Conservation (phyloP, 1,140 invertebrate genomes). For the Cydia fagiglandana region DNA sequence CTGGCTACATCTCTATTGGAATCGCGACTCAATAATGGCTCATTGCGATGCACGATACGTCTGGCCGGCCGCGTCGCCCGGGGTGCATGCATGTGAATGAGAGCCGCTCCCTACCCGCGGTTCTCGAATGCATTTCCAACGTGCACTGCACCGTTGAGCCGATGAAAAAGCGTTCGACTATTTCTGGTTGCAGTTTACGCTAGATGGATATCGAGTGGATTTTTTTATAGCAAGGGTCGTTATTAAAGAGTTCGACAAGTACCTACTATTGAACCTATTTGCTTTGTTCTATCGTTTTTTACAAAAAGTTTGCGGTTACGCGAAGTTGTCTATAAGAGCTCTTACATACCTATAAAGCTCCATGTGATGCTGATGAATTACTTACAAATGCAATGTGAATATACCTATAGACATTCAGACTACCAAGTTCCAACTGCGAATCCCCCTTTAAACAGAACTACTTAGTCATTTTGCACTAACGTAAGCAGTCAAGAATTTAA, state of each 20-base stretch:
- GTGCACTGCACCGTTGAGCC: conserved; percentile 10
- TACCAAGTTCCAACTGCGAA: not conserved
- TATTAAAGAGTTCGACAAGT: conserved; percentile 13
- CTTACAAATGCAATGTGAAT: not conserved
- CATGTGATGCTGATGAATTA: not conserved
- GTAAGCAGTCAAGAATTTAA: too few relatives aligned
- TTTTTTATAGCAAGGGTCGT: conserved; percentile 9
- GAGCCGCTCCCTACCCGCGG: conserved; percentile 31
- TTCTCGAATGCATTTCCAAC: conserved; percentile 12
- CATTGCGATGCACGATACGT: conserved; percentile 61
- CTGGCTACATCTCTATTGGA: conserved; percentile 63
- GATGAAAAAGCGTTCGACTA: conserved; percentile 19
- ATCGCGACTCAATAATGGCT: conserved; percentile 59
- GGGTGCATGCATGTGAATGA: conserved; percentile 57
- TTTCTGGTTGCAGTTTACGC: conserved; percentile 14
- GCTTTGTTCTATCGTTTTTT: not conserved
- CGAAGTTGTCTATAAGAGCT: not conserved
- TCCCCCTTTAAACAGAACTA: not conserved
- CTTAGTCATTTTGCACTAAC: too few relatives aligned
- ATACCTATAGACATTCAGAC: not conserved
- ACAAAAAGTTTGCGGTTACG: conserved; percentile 9
- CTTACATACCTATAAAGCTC: not conserved
- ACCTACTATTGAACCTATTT: conserved; percentile 9
- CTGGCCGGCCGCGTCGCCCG: conserved; percentile 49
- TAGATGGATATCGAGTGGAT: conserved; percentile 12